Evolutionary conservation across 2,888 invertebrate genomes (phyloP).

Genomic region (Drosophila mettleri): DNA sequence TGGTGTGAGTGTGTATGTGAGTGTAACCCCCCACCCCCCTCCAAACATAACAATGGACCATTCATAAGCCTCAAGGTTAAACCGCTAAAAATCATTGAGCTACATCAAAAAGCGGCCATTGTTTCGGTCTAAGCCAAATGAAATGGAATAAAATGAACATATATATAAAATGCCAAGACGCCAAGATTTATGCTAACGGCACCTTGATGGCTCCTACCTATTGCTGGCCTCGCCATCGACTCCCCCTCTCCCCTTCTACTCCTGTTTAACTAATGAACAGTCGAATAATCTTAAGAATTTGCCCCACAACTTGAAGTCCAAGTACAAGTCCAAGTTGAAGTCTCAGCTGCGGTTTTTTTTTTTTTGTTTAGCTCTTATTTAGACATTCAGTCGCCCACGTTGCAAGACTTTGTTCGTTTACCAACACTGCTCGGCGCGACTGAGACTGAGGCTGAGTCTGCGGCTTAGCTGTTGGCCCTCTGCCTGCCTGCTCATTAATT

Average conservation of each 20-base stretch:
- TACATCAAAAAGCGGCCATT: constrained; percentile 70
- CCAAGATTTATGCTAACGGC: constrained; percentile 76
- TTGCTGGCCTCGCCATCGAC: background rate
- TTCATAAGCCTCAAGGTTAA: constrained; percentile 75
- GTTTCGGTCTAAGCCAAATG: constrained; percentile 66
- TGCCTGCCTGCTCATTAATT: constrained; percentile 71
- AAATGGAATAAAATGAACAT: constrained; percentile 48
- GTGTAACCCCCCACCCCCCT: background rate
- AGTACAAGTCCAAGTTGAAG: constrained; percentile 2
- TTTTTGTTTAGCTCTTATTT: constrained; percentile 51
- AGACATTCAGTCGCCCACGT: constrained; percentile 37
- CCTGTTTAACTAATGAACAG: constrained; percentile 70
- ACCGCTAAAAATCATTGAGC: constrained; percentile 77
- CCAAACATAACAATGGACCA: constrained; percentile 60
- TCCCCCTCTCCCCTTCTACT: background rate
- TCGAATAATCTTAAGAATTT: constrained; percentile 50
- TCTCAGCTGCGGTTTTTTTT: constrained; percentile 17
- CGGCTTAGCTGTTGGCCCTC: constrained; percentile 21
- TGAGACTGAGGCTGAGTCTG: constrained; percentile 10
- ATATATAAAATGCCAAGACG: constrained; percentile 41
- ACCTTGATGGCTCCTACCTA: constrained; percentile 49
- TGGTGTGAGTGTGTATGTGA: background rate
- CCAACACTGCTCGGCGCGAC: constrained; percentile 31
- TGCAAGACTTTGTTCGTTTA: constrained; percentile 12
- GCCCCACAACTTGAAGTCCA: constrained; percentile 4